These are phyloP conservation scores for Conus betulinus DNA, from an alignment of 1,140 invertebrate genomes.

Conservation along the genomic window DNA sequence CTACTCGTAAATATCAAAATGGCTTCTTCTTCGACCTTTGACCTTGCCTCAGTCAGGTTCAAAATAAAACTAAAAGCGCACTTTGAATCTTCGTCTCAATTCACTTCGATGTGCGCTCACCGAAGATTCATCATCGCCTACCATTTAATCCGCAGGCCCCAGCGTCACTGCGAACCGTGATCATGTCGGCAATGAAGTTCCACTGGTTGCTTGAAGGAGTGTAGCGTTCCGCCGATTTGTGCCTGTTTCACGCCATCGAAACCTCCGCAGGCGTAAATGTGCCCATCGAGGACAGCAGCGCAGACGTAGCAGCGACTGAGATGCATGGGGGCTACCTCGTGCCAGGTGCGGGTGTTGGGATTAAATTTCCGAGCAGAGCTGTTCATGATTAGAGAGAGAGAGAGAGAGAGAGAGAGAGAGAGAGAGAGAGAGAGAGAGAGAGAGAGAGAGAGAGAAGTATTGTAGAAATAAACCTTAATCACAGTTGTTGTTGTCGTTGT, in stretches of 20 bases:
- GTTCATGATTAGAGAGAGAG: background rate
- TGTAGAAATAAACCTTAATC: too few species aligned
- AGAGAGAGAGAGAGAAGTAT: too few species aligned
- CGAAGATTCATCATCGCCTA: conserved; percentile 42
- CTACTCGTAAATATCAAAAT: too few species aligned
- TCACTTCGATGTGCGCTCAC: background rate
- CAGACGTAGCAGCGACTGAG: conserved; percentile 61
- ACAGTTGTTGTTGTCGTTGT: too few species aligned
- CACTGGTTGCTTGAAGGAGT: conserved; percentile 89
- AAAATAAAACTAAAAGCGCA: background rate
- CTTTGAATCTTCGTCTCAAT: too few species aligned
- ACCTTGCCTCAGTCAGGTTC: background rate
- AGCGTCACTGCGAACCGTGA: conserved; percentile 84
- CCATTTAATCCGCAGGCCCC: conserved; percentile 81
- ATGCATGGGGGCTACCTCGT: conserved; percentile 65
- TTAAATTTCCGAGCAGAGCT: conserved; percentile 61
- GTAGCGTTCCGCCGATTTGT: conserved; percentile 90
- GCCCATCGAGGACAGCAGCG: conserved; percentile 46
- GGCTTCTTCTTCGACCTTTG: background rate
- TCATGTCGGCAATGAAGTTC: conserved; percentile 79
- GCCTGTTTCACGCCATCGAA: conserved; percentile 93
- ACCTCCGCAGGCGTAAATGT: conserved; percentile 81
- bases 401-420: background rate
- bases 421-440: too few species aligned
- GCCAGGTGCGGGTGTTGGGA: conserved; percentile 59